phyloP scores from a whole-genome alignment of 2,113 vertebrate species.

The Oncorhynchus tshawytscha region DNA sequence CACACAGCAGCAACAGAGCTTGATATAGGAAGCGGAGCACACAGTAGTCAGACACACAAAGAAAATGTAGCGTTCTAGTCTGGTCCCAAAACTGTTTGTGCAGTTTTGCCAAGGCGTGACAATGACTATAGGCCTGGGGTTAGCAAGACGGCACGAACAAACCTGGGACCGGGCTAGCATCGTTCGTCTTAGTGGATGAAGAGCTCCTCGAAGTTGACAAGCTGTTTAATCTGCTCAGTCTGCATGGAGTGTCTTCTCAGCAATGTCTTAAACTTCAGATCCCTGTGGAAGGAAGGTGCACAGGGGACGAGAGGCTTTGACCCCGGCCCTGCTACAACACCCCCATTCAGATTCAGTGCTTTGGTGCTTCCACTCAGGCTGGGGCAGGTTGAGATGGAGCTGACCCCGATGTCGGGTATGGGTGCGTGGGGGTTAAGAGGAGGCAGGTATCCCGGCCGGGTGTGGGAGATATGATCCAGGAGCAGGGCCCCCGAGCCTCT shows the following conservation, averaged over 20 bases:
- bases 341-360: constrained; percentile 20
- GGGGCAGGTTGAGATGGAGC: constrained; percentile 40
- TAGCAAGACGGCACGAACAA: background rate
- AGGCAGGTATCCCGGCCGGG: constrained; percentile 82
- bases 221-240: constrained; percentile 85
- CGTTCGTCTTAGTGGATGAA: constrained; percentile 51
- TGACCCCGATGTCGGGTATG: constrained; percentile 70
- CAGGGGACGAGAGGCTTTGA: constrained; percentile 75
- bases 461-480: constrained; percentile 73
- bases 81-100: too few relatives aligned
- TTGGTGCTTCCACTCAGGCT: constrained; percentile 52
- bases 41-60: background rate
- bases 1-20: background rate
- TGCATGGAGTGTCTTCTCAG: constrained; percentile 86
- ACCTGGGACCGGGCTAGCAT: background rate
- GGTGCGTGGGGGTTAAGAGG: constrained; percentile 80
- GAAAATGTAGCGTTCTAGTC: background rate
- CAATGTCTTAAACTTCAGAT: constrained; percentile 74
- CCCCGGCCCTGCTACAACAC: constrained; percentile 43
- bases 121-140: background rate
- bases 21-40: background rate
- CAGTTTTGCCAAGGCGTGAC: background rate
- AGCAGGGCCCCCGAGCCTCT: constrained; percentile 75
- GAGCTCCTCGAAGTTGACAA: constrained; percentile 76
- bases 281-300: constrained; percentile 73